phyloP scores from a whole-genome alignment of 1,140 invertebrate species.

The Aphis craccivora region DNA sequence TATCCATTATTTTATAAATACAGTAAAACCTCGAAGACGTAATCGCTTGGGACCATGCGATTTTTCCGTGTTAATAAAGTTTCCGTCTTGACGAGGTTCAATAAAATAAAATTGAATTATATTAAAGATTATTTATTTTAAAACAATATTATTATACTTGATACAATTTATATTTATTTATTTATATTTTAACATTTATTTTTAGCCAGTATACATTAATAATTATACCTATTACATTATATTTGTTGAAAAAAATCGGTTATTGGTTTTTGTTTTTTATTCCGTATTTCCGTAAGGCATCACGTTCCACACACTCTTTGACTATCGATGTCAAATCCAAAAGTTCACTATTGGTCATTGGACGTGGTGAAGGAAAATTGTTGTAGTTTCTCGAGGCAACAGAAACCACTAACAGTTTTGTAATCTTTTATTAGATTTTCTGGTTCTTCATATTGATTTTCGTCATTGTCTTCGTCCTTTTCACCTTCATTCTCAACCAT shows the following conservation, averaged over 20 bases:
- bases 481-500: neutral
- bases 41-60: neutral
- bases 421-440: neutral
- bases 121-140: conserved; percentile 2
- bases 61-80: neutral
- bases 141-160: neutral
- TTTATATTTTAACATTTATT: no score
- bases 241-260: no score
- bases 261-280: no score
- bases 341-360: no score
- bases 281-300: no score
- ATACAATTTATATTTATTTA: no score
- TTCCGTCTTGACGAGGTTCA: neutral
- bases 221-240: no score
- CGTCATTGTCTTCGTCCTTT: neutral
- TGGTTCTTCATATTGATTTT: conserved; percentile 9
- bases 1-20: no score
- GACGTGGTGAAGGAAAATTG: no score
- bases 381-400: neutral
- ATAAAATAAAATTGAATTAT: neutral
- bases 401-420: conserved; percentile 7
- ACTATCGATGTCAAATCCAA: no score
- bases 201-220: no score
- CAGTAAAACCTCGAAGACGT: neutral
- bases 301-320: no score